Percentiles rank a stretch among this genome's conserved stretches.
phyloP scores from a whole-genome alignment of 1,140 invertebrate genomes.

The Drosophila ananassae region DNA sequence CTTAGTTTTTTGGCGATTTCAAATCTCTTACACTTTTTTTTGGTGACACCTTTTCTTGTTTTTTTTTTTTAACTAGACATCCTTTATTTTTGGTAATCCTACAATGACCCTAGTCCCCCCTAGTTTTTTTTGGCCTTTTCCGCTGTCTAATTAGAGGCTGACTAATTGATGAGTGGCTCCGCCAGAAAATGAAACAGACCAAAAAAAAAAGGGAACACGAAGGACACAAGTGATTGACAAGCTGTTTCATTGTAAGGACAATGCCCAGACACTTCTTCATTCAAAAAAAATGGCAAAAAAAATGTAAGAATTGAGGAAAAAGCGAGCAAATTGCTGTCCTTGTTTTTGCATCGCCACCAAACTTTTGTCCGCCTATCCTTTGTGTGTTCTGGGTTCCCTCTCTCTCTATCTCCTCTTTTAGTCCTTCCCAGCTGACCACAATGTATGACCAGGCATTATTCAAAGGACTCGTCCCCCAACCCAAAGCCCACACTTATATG shows the following conservation, averaged over 20 bases:
- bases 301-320: not conserved
- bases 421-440: conserved; percentile 39
- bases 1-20: too few species aligned
- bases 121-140: conserved; percentile 20
- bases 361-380: conserved; percentile 32
- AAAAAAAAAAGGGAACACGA: conserved; percentile 3
- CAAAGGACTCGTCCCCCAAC: conserved; percentile 28
- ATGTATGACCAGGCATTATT: conserved; percentile 70
- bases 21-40: too few species aligned
- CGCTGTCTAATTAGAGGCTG: conserved; percentile 62
- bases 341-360: conserved; percentile 41
- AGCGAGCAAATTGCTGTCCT: conserved; percentile 49
- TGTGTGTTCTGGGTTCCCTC: conserved; percentile 5
- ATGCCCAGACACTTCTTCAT: conserved; percentile 24
- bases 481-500: not conserved
- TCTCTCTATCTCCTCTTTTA: not conserved
- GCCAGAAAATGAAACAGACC: not conserved
- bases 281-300: conserved; percentile 21
- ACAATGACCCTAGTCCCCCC: not conserved
- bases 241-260: conserved; percentile 63
- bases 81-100: not conserved
- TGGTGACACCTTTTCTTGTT: too few species aligned
- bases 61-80: too few species aligned
- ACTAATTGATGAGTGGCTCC: conserved; percentile 63
- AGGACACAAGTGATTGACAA: conserved; percentile 60